Base-by-base conservation (phyloP, 2,888 invertebrate species). In the Deilephila porcellus region DNA sequence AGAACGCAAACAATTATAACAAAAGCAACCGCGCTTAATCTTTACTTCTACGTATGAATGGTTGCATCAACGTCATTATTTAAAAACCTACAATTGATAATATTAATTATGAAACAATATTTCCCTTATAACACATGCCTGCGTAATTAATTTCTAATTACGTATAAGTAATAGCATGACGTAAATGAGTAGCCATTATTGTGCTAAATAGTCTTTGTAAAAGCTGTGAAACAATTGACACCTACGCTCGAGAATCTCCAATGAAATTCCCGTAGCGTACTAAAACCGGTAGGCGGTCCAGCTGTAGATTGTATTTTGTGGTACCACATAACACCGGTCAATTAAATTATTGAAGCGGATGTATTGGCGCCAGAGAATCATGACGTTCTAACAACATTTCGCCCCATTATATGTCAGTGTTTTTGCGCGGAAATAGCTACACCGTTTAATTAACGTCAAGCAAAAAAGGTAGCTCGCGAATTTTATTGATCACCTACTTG, bases 331-430 rank as follows among this genome's bases (percentile, higher is more conserved):
- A 71, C 71, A 70, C 71, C 56, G 60, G 71, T 73, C 71, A 71
- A 73, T 73, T 71, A 71, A 73, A 71, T 73, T 73, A 73, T 71
- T 62, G 67, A 75, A 71, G 73, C 76, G 75, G 75, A 77, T 77
- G 72, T 76, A 62, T 62, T 75, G 76, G 76, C 77, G 76, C 76
- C 74, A 73, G 71, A 74, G 75, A 73, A 67, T 74, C 64, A 72
- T 32, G 63, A 60, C 70, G 60, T 74, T 63, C 60, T 70, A 73
- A 71, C 71, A 70, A 52, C 62, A 72, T 73, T 70, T 63, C 56
- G 32, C 34, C 62, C 63, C 17, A 62, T 70, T 34, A 67, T 17
- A 25, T 67, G 67, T 52, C 45, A 67, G 17, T 63, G 29, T 63
- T 63, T 62, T 63, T 63, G n/a, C 56, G n/a, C n/a, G 17, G 56